phyloP scores from a whole-genome alignment of 2,113 vertebrate species.

The Epinephelus cyanopodus region DNA sequence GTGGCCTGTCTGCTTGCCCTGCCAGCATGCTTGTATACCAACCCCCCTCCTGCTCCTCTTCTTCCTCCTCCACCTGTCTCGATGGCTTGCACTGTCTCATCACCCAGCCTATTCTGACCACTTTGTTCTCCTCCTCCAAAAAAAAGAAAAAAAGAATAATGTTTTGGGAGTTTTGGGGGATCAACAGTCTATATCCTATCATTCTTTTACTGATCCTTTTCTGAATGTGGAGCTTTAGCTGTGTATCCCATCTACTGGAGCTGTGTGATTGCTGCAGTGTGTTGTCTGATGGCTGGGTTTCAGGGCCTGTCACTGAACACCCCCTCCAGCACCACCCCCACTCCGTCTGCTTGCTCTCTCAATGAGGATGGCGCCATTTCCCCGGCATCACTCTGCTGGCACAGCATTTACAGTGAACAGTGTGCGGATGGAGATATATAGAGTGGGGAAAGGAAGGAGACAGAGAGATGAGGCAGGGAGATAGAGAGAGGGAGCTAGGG shows the following conservation, averaged over 20 bases:
- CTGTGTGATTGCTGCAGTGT: conserved; percentile 62
- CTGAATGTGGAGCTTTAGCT: conserved; percentile 54
- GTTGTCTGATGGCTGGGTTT: conserved; percentile 71
- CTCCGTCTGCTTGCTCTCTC: conserved; percentile 62
- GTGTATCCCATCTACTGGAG: conserved; percentile 53
- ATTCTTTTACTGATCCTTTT: conserved; percentile 57
- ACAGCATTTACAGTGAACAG: conserved; percentile 71
- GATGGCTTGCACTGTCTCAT: conserved; percentile 27
- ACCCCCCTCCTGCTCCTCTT: not conserved
- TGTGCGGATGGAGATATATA: conserved; percentile 69
- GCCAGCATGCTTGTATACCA: conserved; percentile 44
- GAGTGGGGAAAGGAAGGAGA: conserved; percentile 56
- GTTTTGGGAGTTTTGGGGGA: conserved; percentile 37
- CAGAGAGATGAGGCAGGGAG: conserved; percentile 66
- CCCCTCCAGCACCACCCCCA: conserved; percentile 60
- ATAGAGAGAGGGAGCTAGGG: conserved; percentile 59
- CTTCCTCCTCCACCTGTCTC: conserved; percentile 28
- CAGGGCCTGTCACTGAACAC: conserved; percentile 63
- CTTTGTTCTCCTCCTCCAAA: conserved; percentile 43
- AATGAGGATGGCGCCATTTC: conserved; percentile 72
- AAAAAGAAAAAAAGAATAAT: conserved; percentile 44
- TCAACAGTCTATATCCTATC: conserved; percentile 37
- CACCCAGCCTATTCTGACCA: conserved; percentile 36
- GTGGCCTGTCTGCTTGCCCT: conserved; percentile 53
- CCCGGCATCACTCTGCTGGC: conserved; percentile 69